Conservation (phyloP, 2,888 invertebrate species). For the Epistrophella euchroma region DNA sequence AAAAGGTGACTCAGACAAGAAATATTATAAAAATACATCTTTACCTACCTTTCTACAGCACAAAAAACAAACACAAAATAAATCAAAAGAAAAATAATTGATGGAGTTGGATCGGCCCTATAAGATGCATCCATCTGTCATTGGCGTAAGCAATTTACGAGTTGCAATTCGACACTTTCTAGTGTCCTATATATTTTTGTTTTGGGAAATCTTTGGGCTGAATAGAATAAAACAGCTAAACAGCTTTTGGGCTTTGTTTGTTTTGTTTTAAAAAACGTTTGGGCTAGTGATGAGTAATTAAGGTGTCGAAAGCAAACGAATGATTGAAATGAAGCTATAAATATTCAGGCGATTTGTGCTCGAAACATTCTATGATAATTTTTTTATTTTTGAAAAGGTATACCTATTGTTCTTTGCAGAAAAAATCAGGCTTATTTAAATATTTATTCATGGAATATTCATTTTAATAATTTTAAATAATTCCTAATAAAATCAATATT, state of each 20-base stretch:
- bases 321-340: conserved; percentile 57
- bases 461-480: too few species aligned
- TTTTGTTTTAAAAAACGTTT: conserved; percentile 2
- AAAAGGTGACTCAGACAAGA: conserved; percentile 18
- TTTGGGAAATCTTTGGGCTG: not conserved
- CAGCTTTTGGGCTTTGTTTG: conserved; percentile 14
- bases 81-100: conserved; percentile 5
- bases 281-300: conserved; percentile 44
- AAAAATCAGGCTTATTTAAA: too few species aligned
- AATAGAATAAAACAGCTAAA: not conserved
- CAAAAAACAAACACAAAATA: conserved; percentile 4
- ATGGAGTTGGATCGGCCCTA: not conserved
- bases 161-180: conserved; percentile 58
- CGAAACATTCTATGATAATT: not conserved
- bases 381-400: not conserved
- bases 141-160: conserved; percentile 59
- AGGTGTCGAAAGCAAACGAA: conserved; percentile 33
- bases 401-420: too few species aligned
- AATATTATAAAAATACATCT: not conserved
- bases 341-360: not conserved
- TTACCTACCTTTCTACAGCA: not conserved
- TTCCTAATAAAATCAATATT: too few species aligned
- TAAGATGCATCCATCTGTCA: conserved; percentile 49
- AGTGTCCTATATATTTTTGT: too few species aligned
- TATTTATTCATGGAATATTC: too few species aligned